Base-by-base conservation (phyloP, 2,888 invertebrate species). In the Mallateleia sp. region DNA sequence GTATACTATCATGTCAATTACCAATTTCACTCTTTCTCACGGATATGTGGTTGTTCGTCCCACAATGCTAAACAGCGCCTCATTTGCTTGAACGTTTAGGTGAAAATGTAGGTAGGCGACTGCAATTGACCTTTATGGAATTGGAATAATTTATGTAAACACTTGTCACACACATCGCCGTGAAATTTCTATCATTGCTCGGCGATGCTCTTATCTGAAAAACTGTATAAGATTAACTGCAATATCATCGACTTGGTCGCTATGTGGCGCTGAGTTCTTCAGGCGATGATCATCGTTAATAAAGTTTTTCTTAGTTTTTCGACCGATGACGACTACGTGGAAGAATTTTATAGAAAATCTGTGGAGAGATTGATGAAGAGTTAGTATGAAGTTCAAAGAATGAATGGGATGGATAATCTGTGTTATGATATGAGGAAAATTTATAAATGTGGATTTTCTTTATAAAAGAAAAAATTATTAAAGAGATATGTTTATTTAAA, bases 21-120 rank as follows among this genome's bases (percentile, higher is more conserved):
- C 62, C 64, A 80, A 80, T 80, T 80, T 80, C 62, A 72, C 72
- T 72, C 54, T 71, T 80, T 80, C 80, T 64, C 80, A 80, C 71
- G 80, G 34, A 50, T 58, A 52, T 42, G 69, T 69, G 60, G 67
- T 62, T 18, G 60, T 50, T 69, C 72, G 34, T 80, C 72, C 72
- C 64, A 80, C 71, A 45, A 45, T 22, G 28, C 24, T 56, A 56
- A 71, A 28, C 45, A 58, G 45, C 52, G 20, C 45, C 77, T 54
- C 54, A 32, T 77, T 77, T 56, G 24, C 60, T 28, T 22, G 38
- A 38, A 50, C 28, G 69, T 42, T 60, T 45, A 34, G 52, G 42
- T 34, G 66, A 66, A 81, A 74, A 47, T 52, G 71, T 67, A 62
- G 66, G 74, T 50, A 74, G 81, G 47, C 71, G 54, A 79, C 67